Base-by-base conservation (phyloP, 2,113 vertebrate species). In the Melanerpes aurifrons region DNA sequence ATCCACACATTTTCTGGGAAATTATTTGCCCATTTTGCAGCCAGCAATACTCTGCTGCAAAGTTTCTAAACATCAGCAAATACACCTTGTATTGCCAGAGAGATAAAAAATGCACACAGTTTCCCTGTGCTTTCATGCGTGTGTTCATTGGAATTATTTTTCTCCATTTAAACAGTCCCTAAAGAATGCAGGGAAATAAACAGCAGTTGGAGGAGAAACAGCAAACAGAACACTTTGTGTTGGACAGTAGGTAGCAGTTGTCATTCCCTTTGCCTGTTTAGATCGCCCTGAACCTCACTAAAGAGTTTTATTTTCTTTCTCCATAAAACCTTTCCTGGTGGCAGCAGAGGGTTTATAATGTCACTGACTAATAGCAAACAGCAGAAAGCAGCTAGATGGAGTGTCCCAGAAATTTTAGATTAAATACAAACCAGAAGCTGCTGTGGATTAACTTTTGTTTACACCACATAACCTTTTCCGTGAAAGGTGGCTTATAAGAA, bases 291-390 rank as follows among this genome's bases (percentile, higher is more conserved):
- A 84, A 75, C 40, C 58, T 69, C 77, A 48, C 61, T 61, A 87
- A 95, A 79, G 24, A 87, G 25, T 61, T 26, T 53, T 88, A 48
- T 16, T 66, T 84, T 71, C 32, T 85, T 77, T 95, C 66, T 87
- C 47, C 45, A 79, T 94, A 90, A 95, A 95, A 75, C 12, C 50
- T 88, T 94, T 85, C 69, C 37, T 91, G 32, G 35, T 85, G 80
- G 80, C 62, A 93, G 64, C 15, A 81, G 71, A 87, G 35, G 53
- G 53, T 90, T 95, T 96, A 87, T 82, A 91, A 93, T 73, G 67
- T 37, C 62, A 87, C 28, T 68, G 82, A 12, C 53, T 74, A 86
- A 82, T 74, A 83, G 32, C 28, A 86, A 48, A 17, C 32, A 82
- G 66, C 91, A 82, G 32, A 82, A 67, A 87, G 43, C 32, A 40